A percentile compares a stretch with the other conserved stretches of the same genome.
Conservation (phyloP, 1,140 invertebrate genomes). For the Pemphigus obesinymphae region DNA sequence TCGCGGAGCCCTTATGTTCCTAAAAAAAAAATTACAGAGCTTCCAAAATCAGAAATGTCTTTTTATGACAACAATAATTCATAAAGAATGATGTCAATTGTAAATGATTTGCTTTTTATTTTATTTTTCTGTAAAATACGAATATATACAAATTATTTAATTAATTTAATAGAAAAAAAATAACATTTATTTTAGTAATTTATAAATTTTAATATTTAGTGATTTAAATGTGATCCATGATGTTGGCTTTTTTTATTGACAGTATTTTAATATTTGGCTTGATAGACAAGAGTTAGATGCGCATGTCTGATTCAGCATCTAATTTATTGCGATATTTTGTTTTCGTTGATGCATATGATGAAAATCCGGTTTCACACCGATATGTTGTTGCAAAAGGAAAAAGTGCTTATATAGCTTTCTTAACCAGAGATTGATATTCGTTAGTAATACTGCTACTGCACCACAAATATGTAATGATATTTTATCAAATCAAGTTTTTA, state of each 20-base stretch:
- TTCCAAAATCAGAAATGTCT: no score
- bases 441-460: not conserved
- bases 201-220: not conserved
- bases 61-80: not conserved
- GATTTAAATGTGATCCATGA: no score
- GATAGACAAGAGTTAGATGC: not conserved
- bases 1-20: no score
- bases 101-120: not conserved
- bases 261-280: not conserved
- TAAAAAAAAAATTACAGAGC: no score
- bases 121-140: not conserved
- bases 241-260: not conserved
- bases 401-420: constrained; percentile 34
- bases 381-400: constrained; percentile 44
- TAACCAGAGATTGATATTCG: constrained; percentile 12
- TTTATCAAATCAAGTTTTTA: not conserved
- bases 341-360: constrained; percentile 43
- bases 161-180: not conserved
- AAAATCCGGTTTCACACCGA: constrained; percentile 43
- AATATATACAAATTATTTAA: not conserved
- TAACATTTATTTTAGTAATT: not conserved
- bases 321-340: constrained; percentile 43
- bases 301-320: constrained; percentile 42
- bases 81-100: not conserved
- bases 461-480: not conserved